These are phyloP conservation scores for Sycophila sp. DNA, from an alignment of 1,140 invertebrate species.

Conservation along the genomic window DNA sequence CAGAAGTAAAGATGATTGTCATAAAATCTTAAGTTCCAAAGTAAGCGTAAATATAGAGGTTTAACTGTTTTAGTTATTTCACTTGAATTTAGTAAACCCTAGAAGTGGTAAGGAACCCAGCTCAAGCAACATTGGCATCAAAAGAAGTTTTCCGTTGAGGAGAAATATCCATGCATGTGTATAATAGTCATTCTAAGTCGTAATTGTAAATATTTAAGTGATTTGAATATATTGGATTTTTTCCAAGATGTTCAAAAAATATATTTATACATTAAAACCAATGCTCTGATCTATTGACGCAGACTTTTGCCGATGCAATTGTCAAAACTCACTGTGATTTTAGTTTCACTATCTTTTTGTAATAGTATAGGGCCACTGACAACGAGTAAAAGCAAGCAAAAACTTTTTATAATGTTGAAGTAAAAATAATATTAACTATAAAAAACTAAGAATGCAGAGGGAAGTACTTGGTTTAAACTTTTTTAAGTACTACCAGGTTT, in stretches of 20 bases:
- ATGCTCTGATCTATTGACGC: neutral
- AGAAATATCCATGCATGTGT: constrained; percentile 4
- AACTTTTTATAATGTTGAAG: no score
- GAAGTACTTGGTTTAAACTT: no score
- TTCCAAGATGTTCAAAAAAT: constrained; percentile 6
- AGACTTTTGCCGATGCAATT: constrained; percentile 4
- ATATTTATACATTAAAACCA: constrained; percentile 17
- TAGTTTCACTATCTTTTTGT: constrained; percentile 20
- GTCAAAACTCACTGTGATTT: constrained; percentile 29
- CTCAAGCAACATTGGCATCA: no score
- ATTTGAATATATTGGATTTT: constrained; percentile 7
- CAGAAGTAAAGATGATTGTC: no score
- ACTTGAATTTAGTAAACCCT: no score
- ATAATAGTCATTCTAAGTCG: constrained; percentile 25
- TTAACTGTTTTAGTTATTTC: no score
- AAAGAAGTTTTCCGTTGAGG: neutral
- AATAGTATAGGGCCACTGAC: no score
- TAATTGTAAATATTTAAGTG: constrained; percentile 20
- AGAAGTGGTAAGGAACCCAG: no score
- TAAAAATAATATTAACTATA: constrained; percentile 4
- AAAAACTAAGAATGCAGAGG: neutral
- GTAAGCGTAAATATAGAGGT: no score
- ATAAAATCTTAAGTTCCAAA: neutral
- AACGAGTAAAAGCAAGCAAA: no score
- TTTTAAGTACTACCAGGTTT: neutral